phyloP scores from a whole-genome alignment of 2,797 vertebrate genomes.

The Anableps anableps region DNA sequence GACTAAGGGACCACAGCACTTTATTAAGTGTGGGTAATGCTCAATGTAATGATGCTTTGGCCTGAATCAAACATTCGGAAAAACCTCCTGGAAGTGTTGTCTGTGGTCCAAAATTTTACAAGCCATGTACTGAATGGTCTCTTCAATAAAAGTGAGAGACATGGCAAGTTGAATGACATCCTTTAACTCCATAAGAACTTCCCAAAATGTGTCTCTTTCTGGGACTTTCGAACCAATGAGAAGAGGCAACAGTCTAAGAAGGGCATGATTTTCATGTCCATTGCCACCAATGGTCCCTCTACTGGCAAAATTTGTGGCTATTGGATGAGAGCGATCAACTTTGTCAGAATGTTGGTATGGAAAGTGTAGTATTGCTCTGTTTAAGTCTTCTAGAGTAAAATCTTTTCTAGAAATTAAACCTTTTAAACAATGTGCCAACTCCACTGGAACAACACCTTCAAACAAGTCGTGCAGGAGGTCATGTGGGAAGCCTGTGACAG shows the following conservation, averaged over 20 bases:
- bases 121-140: constrained; percentile 37
- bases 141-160: constrained; percentile 25
- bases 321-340: too few relatives aligned
- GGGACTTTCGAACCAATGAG: too few relatives aligned
- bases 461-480: constrained; percentile 30
- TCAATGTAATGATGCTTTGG: constrained; percentile 17
- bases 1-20: too few relatives aligned
- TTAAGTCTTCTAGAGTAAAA: too few relatives aligned
- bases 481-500: constrained; percentile 18
- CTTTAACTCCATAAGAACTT: too few relatives aligned
- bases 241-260: too few relatives aligned
- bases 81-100: constrained; percentile 22
- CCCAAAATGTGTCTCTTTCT: too few relatives aligned
- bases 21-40: constrained; percentile 23
- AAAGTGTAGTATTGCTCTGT: too few relatives aligned
- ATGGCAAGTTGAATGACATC: constrained; percentile 38
- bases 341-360: too few relatives aligned
- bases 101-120: constrained; percentile 42
- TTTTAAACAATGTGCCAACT: constrained; percentile 30
- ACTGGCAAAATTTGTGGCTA: too few relatives aligned
- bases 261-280: too few relatives aligned
- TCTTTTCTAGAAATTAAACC: not conserved
- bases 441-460: constrained; percentile 43
- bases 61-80: not conserved
- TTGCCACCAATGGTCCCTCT: too few relatives aligned